Conservation (phyloP, 1,140 invertebrate species). For the Zelostemma sp. region DNA sequence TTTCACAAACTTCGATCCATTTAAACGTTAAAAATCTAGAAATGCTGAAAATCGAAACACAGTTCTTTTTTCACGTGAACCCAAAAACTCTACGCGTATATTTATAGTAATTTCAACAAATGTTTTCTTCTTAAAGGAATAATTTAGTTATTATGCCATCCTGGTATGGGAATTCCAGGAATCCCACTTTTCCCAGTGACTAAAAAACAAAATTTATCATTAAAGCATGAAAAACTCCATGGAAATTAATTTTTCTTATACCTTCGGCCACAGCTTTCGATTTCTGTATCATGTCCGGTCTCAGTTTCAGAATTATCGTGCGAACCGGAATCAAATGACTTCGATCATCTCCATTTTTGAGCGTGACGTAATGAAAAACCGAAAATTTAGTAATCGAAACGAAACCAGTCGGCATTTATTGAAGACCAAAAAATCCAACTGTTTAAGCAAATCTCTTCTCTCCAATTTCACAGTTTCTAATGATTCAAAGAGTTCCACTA, state of each 20-base stretch:
- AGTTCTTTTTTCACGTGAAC: no score
- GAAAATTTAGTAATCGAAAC: slow-evolving; percentile 7
- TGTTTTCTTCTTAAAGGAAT: no score
- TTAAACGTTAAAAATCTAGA: no score
- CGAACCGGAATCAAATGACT: slow-evolving; percentile 90
- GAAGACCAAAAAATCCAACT: slow-evolving; percentile 7
- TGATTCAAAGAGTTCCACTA: slow-evolving; percentile 13
- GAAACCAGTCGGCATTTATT: no score
- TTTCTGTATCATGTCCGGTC: slow-evolving; percentile 85
- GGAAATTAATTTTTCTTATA: slow-evolving; percentile 51
- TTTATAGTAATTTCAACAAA: no score
- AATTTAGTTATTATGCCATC: slow-evolving; percentile 36
- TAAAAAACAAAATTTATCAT: slow-evolving; percentile 13
- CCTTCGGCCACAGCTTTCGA: slow-evolving; percentile 84
- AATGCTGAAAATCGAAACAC: no score
- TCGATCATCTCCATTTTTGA: slow-evolving; percentile 87
- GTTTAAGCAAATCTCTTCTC: slow-evolving; percentile 8
- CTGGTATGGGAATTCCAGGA: slow-evolving; percentile 45
- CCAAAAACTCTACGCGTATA: no score
- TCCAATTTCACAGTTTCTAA: slow-evolving; percentile 7
- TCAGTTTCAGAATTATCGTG: slow-evolving; percentile 92
- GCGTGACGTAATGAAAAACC: slow-evolving; percentile 84
- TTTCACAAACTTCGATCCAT: no score
- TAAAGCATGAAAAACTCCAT: slow-evolving; percentile 32
- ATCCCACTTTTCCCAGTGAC: slow-evolving; percentile 53